Conservation (phyloP, 2,888 invertebrate species). For the Xanthorhoe spadicearia region DNA sequence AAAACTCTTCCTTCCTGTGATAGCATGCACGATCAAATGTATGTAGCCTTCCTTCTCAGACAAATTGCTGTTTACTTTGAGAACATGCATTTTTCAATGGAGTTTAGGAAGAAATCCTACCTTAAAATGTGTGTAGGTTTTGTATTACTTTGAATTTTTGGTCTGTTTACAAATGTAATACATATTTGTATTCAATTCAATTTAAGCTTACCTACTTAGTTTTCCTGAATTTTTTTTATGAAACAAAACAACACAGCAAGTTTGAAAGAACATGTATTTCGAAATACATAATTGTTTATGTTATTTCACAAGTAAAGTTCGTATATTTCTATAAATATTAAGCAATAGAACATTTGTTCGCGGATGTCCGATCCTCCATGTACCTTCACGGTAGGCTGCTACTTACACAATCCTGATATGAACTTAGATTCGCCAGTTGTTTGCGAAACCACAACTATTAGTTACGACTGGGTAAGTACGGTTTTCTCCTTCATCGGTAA, state of each 20-base stretch:
- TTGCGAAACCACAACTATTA: slow-evolving; percentile 58
- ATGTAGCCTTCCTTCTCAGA: not conserved
- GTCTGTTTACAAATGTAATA: no score
- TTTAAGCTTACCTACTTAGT: no score
- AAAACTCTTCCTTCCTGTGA: slow-evolving; percentile 3
- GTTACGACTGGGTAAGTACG: slow-evolving; percentile 52
- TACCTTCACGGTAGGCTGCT: slow-evolving; percentile 69
- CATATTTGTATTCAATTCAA: no score
- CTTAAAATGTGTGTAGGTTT: no score
- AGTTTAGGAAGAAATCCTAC: no score
- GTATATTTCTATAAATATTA: slow-evolving; percentile 36
- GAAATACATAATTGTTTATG: slow-evolving; percentile 2
- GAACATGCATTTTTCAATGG: no score
- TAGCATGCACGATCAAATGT: not conserved
- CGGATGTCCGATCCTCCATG: slow-evolving; percentile 55
- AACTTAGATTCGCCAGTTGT: slow-evolving; percentile 55
- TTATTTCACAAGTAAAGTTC: not conserved
- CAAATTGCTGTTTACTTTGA: not conserved
- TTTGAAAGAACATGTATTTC: not conserved
- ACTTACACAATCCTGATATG: slow-evolving; percentile 69
- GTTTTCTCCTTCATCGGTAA: slow-evolving; percentile 57
- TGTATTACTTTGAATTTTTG: no score
- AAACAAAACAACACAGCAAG: no score
- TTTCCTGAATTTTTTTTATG: no score
- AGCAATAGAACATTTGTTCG: slow-evolving; percentile 40